Percentiles rank a stretch among this genome's conserved stretches.
These are phyloP conservation scores for Heteromormyrus szaboi DNA, from an alignment of 2,797 vertebrate species.

Conservation along the genomic window DNA sequence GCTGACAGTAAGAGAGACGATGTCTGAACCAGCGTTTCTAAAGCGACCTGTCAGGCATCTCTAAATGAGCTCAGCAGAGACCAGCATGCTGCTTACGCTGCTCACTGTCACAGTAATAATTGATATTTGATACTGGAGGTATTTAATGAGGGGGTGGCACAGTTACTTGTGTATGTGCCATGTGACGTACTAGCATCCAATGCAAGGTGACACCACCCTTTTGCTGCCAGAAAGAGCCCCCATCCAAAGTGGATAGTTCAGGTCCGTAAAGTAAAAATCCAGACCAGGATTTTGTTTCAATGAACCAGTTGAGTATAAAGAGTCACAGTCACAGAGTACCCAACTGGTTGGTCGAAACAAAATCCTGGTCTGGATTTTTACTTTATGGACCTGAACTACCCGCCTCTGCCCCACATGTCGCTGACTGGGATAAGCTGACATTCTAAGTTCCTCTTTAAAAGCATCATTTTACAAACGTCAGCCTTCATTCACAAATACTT, in stretches of 20 bases:
- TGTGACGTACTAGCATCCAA: background rate
- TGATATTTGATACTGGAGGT: background rate
- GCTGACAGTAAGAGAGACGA: background rate
- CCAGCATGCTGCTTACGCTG: background rate
- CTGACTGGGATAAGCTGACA: background rate
- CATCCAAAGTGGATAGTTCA: background rate
- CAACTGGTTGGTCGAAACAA: background rate
- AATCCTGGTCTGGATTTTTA: background rate
- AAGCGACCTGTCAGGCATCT: background rate
- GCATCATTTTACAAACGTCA: background rate
- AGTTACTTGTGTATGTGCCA: background rate
- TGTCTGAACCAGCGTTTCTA: background rate
- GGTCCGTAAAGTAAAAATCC: background rate
- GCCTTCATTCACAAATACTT: constrained; percentile 4
- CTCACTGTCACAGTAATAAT: background rate
- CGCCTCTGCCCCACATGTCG: background rate
- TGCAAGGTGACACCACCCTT: background rate
- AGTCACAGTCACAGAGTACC: background rate
- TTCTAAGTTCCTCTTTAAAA: background rate
- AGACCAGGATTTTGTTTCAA: background rate
- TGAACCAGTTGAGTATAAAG: background rate
- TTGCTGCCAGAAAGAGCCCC: background rate
- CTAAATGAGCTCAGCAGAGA: background rate
- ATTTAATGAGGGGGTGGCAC: background rate
- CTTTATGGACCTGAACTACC: background rate